A percentile compares a stretch with the other conserved stretches of the same genome.
Conservation (phyloP, 2,797 vertebrate species). For the Tenualosa thibaudeaui region DNA sequence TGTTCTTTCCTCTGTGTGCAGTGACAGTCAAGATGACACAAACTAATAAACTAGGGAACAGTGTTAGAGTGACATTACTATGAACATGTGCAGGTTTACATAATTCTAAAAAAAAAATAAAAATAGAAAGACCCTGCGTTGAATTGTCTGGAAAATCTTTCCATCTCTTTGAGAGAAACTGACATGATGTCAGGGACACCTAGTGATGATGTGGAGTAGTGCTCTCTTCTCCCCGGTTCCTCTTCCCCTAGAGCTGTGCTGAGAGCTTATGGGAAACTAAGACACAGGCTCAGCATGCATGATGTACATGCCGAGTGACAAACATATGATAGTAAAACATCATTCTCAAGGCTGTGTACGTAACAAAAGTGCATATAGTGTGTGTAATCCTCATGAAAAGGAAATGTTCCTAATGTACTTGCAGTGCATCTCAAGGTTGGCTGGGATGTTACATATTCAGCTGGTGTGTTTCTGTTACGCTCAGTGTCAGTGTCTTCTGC, state of each 20-base stretch:
- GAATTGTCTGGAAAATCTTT: background rate
- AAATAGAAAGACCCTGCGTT: background rate
- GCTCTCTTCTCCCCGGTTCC: background rate
- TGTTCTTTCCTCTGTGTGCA: slow-evolving; percentile 57
- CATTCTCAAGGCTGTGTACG: background rate
- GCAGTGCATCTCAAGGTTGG: background rate
- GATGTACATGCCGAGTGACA: background rate
- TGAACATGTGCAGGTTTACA: background rate
- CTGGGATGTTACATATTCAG: background rate
- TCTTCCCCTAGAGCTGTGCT: background rate
- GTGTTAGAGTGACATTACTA: background rate
- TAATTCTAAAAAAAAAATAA: background rate
- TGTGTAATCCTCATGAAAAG: background rate
- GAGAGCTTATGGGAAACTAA: background rate
- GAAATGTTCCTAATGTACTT: background rate
- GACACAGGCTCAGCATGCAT: background rate
- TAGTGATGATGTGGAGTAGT: slow-evolving; percentile 14
- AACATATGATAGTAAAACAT: background rate
- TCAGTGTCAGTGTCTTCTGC: background rate
- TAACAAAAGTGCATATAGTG: background rate
- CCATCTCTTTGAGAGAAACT: slow-evolving; percentile 26
- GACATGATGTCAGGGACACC: slow-evolving; percentile 9
- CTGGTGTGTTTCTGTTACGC: background rate
- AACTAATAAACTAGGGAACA: background rate
- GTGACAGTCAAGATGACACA: background rate